Percentiles rank a stretch among this genome's conserved stretches.
These are phyloP conservation scores for Philonicus albiceps DNA, from an alignment of 2,888 invertebrate species.

Conservation along the genomic window DNA sequence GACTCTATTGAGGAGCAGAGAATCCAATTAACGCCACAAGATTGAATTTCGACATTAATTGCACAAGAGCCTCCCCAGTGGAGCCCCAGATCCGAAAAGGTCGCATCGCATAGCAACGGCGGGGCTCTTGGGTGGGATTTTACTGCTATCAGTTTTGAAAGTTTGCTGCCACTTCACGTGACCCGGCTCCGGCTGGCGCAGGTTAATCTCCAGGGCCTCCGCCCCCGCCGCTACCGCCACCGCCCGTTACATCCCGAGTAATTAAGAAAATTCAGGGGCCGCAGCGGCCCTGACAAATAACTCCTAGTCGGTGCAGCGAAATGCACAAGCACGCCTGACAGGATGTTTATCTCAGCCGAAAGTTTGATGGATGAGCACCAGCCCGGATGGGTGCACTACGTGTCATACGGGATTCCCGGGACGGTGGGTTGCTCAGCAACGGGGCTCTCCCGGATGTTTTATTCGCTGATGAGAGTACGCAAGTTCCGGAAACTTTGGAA, in stretches of 20 bases:
- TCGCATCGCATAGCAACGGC: not conserved
- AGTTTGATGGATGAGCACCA: slow-evolving; percentile 29
- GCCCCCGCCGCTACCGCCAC: too few relatives aligned
- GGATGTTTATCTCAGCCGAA: slow-evolving; percentile 27
- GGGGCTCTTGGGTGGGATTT: not conserved
- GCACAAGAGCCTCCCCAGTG: not conserved
- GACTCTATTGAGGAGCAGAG: not conserved
- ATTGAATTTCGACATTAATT: not conserved
- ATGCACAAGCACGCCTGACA: not conserved
- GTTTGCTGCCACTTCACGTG: not conserved
- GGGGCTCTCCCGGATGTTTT: not conserved
- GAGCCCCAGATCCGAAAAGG: not conserved
- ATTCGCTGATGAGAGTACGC: not conserved
- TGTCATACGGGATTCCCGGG: not conserved
- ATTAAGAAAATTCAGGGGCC: not conserved
- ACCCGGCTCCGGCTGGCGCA: not conserved
- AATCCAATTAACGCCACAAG: not conserved
- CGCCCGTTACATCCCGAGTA: not conserved
- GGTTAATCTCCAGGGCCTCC: not conserved
- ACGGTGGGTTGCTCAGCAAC: not conserved
- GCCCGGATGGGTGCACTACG: not conserved
- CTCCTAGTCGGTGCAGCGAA: not conserved
- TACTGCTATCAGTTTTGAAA: not conserved
- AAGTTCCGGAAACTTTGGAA: not conserved
- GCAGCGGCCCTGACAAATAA: slow-evolving; percentile 1